These are phyloP conservation scores for Aurelia aurita DNA, from an alignment of 30 jellyfish, hydroid and myxozoan species.

Conservation along the genomic window DNA sequence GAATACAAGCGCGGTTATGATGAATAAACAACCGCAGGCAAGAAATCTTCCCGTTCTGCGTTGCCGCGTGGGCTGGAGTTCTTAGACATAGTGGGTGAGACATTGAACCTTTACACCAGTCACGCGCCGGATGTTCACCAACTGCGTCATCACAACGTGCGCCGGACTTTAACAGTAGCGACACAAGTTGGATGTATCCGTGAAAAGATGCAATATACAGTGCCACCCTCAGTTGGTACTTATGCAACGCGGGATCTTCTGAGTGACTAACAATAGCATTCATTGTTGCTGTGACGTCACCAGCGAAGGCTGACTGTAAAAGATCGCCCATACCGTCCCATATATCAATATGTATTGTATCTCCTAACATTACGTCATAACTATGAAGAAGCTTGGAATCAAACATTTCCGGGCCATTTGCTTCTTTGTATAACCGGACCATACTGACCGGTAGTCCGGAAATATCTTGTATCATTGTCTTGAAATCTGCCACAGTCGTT, in stretches of 20 bases:
- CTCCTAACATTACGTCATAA: slow-evolving; percentile 70
- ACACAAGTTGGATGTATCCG: slow-evolving; percentile 67
- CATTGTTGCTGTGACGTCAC: slow-evolving; percentile 86
- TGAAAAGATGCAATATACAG: slow-evolving; percentile 75
- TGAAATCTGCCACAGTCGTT: slow-evolving; percentile 70
- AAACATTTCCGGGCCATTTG: slow-evolving; percentile 53
- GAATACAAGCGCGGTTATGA: slow-evolving; percentile 68
- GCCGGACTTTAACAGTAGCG: slow-evolving; percentile 69
- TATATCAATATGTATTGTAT: slow-evolving; percentile 50
- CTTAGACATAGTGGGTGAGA: slow-evolving; percentile 59
- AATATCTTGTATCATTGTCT: slow-evolving; percentile 56
- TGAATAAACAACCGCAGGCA: slow-evolving; percentile 70
- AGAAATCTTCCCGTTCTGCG: slow-evolving; percentile 63
- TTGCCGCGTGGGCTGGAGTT: slow-evolving; percentile 79
- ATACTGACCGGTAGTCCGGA: slow-evolving; percentile 83
- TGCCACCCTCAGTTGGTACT: slow-evolving; percentile 79
- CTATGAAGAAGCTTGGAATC: slow-evolving; percentile 60
- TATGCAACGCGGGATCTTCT: slow-evolving; percentile 69
- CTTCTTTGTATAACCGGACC: slow-evolving; percentile 46
- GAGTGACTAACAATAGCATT: slow-evolving; percentile 36
- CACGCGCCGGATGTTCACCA: slow-evolving; percentile 77
- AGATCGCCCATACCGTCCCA: slow-evolving; percentile 83
- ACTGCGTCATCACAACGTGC: slow-evolving; percentile 82
- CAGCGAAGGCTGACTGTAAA: slow-evolving; percentile 60
- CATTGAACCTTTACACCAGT: slow-evolving; percentile 46